phyloP scores from a whole-genome alignment of 2,888 invertebrate genomes.

The Cataglyphis rosenhaueri region DNA sequence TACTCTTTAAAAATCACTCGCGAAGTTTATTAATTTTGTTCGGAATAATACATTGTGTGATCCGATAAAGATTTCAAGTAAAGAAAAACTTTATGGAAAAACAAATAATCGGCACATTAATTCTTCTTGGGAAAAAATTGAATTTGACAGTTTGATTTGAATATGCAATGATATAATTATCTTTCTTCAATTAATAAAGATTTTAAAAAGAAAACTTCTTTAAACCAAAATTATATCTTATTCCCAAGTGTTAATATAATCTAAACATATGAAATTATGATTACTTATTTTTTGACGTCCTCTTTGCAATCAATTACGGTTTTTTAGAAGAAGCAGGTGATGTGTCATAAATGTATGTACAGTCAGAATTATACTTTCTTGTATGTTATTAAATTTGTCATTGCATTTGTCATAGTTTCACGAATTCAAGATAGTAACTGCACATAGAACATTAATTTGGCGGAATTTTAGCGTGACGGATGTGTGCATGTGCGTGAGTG shows the following conservation, averaged over 20 bases:
- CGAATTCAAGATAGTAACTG: slow-evolving; percentile 19
- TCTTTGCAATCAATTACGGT: neutral
- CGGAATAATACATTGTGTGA: neutral
- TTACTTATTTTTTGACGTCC: neutral
- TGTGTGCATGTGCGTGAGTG: neutral
- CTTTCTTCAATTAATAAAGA: neutral
- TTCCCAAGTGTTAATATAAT: no score
- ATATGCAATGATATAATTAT: neutral
- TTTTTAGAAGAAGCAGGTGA: neutral
- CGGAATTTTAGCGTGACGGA: slow-evolving; percentile 10
- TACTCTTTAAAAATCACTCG: neutral
- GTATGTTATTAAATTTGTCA: slow-evolving; percentile 26
- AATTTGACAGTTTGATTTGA: neutral
- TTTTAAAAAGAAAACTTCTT: no score
- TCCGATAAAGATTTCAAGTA: neutral
- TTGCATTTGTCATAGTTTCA: slow-evolving; percentile 9
- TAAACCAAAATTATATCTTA: no score
- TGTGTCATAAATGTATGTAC: neutral
- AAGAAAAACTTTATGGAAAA: neutral
- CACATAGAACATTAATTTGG: neutral
- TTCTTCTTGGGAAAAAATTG: neutral
- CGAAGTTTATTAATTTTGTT: slow-evolving; percentile 9
- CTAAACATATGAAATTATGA: no score
- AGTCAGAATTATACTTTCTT: neutral
- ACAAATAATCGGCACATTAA: neutral